Percentiles rank a stretch among this genome's conserved stretches.
Conservation (phyloP, 2,888 invertebrate species). For the Candidula unifasciata region DNA sequence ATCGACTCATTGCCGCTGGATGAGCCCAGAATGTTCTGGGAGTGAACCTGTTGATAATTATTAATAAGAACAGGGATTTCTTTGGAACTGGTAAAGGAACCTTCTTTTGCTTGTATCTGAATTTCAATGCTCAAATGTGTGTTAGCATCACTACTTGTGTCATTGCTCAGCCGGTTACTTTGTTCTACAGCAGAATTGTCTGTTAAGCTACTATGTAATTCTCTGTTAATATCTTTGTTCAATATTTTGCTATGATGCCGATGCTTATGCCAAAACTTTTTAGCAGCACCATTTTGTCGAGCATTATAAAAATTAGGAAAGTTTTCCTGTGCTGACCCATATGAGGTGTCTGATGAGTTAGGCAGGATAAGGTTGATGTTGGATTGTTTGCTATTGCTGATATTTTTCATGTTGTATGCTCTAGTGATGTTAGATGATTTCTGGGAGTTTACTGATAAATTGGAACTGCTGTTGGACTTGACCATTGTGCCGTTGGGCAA, state of each 20-base stretch:
- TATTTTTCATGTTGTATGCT: constrained; percentile 59
- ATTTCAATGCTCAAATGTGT: constrained; percentile 71
- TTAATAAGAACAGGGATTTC: constrained; percentile 50
- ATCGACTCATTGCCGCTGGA: constrained; percentile 38
- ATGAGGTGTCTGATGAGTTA: constrained; percentile 62
- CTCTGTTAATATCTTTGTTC: constrained; percentile 71
- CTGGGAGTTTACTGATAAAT: constrained; percentile 56
- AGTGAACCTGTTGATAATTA: neutral
- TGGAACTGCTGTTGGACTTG: constrained; percentile 63
- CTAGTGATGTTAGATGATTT: constrained; percentile 62
- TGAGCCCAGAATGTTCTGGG: constrained; percentile 41
- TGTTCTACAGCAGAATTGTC: constrained; percentile 58
- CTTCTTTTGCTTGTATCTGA: constrained; percentile 63
- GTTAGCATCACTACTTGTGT: constrained; percentile 66
- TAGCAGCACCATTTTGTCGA: constrained; percentile 93
- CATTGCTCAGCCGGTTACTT: constrained; percentile 57
- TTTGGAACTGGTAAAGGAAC: constrained; percentile 40
- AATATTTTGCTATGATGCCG: constrained; percentile 72
- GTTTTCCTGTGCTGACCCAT: constrained; percentile 57
- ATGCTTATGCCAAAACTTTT: constrained; percentile 91
- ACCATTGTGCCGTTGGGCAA: constrained; percentile 69
- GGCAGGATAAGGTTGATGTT: constrained; percentile 69
- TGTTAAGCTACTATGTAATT: constrained; percentile 67
- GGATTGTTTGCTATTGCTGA: constrained; percentile 63
- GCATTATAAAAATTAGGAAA: constrained; percentile 89